Base-by-base conservation (phyloP, 35 echinoderm and acorn worm genomes). In the Holothuria glaberrima region DNA sequence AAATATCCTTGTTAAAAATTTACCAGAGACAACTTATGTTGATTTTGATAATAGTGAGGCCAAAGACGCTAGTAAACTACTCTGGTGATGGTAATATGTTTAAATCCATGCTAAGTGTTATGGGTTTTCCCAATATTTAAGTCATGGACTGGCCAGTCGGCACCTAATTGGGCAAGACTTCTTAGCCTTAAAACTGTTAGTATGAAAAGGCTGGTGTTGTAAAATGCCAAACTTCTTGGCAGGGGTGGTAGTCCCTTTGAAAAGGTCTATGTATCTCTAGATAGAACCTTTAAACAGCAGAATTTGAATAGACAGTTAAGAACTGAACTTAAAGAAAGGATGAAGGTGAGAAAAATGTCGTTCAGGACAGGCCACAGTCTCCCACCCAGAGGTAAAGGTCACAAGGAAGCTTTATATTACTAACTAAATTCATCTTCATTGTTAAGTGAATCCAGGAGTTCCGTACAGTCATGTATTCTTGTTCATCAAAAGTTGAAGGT, bases 1-100 rank as follows among this genome's bases (percentile, higher is more conserved):
- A 29, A 66, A 66, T 66, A 66, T 66, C 10, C 4, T 46, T 66
- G 63, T 66, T 21, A 25, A 19, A 66, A 66, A 66, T 66, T 29
- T 66, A 29, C 63, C 63, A 25, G 63, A 66, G 63, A 66, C 63
- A 66, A 22, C 63, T 25, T 16, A 66, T 14, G 9, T 29, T 66
- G 63, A 14, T 66, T 29, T 29, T 12, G 21, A 22, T 66, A 21
- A 25, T 9, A 66, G 63, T 66, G 63, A 17, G 0, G 12, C 63
- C 63, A 66, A 19, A 66, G 63, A 66, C 28, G 6, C 21, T 25
- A 21, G 28, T 21, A 29, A n/a, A 5, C 28, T 29, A 66, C 63
- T 66, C 63, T 25, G 63, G 63, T 66, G 63, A 66, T 66, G 28
- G 12, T 19, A 66, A 29, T 29, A 66, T 66, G 63, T 66, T 66